phyloP scores from a whole-genome alignment of 2,888 invertebrate species.

The Andricus curvator region DNA sequence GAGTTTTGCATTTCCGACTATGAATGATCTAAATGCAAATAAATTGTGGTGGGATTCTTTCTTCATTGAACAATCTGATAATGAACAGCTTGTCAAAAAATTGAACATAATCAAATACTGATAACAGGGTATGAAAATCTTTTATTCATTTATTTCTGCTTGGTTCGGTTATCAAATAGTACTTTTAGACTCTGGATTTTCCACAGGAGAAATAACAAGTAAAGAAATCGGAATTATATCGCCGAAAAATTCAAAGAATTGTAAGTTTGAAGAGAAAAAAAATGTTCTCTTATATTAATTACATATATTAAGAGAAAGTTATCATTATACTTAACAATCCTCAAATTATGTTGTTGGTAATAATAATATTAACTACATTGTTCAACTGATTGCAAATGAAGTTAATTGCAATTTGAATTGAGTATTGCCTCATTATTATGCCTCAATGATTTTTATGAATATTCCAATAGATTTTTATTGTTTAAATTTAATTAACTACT shows the following conservation, averaged over 20 bases:
- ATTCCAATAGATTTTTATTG: background rate
- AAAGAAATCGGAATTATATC: too few relatives aligned
- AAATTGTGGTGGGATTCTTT: background rate
- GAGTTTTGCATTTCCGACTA: background rate
- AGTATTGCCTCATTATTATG: background rate
- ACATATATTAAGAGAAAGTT: background rate
- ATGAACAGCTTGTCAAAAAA: background rate
- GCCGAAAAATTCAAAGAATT: too few relatives aligned
- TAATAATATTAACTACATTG: background rate
- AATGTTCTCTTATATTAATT: background rate
- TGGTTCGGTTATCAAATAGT: too few relatives aligned
- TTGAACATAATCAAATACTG: background rate
- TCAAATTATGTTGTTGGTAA: background rate
- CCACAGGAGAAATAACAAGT: too few relatives aligned
- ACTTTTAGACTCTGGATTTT: too few relatives aligned
- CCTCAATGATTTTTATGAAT: background rate
- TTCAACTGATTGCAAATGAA: background rate
- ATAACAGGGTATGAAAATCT: background rate
- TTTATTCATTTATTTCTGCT: background rate
- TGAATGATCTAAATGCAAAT: conserved; percentile 2
- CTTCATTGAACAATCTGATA: background rate
- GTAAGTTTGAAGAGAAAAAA: too few relatives aligned
- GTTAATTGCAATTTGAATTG: background rate
- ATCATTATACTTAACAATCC: background rate
- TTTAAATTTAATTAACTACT: background rate